Evolutionary conservation across 1,140 invertebrate species (phyloP).

Genomic region (Pogonomyrmex barbatus): DNA sequence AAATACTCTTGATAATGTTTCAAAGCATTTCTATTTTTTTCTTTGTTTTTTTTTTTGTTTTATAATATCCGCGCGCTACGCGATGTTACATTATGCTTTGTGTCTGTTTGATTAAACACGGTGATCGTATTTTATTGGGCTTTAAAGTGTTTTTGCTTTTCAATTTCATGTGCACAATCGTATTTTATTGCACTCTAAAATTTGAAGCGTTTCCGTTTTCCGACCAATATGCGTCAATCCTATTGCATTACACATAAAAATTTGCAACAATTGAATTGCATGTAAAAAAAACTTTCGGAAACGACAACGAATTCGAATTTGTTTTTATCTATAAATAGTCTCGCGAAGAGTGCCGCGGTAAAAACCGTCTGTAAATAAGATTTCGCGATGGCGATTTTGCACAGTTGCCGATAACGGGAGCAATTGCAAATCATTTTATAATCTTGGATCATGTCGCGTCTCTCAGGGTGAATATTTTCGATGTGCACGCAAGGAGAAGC

Average conservation of each 20-base stretch:
- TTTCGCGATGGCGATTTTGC: not conserved
- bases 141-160: conserved; percentile 47
- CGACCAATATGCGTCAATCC: conserved; percentile 31
- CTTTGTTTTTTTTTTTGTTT: too few species aligned
- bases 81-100: conserved; percentile 30
- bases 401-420: not conserved
- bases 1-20: conserved; percentile 14
- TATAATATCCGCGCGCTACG: not conserved
- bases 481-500: not conserved
- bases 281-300: conserved; percentile 6
- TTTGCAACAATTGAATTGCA: not conserved
- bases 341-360: not conserved
- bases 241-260: conserved; percentile 37
- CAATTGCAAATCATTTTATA: conserved; percentile 1
- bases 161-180: conserved; percentile 21
- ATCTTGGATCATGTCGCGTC: not conserved
- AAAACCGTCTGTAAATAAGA: not conserved
- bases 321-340: not conserved
- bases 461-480: not conserved
- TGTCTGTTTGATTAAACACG: conserved; percentile 44
- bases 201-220: conserved; percentile 30
- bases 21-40: conserved; percentile 3
- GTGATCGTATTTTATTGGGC: conserved; percentile 41
- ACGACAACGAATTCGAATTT: not conserved
- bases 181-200: conserved; percentile 52